A percentile compares a stretch with the other conserved stretches of the same genome.
Conservation (phyloP, 2,888 invertebrate genomes). For the Hemaris fuciformis region DNA sequence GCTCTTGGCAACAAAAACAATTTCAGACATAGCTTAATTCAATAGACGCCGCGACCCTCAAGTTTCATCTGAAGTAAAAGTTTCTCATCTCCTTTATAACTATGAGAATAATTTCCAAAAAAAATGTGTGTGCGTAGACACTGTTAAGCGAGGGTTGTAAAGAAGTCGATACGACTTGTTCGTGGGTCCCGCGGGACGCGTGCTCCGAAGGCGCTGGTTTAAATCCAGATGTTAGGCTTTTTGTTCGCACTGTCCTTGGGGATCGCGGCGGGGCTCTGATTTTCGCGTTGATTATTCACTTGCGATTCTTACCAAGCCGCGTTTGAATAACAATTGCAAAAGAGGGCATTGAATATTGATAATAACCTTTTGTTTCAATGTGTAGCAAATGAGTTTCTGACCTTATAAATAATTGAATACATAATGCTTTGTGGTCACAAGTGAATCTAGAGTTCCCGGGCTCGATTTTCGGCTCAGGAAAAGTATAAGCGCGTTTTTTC, state of each 20-base stretch:
- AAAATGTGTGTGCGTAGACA: slow-evolving; percentile 9
- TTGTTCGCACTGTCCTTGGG: slow-evolving; percentile 20
- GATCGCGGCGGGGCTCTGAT: slow-evolving; percentile 10
- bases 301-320: not conserved
- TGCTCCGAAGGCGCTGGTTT: slow-evolving; percentile 28
- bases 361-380: not conserved
- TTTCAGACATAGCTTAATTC: slow-evolving; percentile 1
- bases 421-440: too few species aligned
- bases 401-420: too few species aligned
- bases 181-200: slow-evolving; percentile 36
- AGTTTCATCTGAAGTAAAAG: not conserved
- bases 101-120: slow-evolving; percentile 1
- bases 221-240: slow-evolving; percentile 17
- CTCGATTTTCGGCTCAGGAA: too few species aligned
- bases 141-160: slow-evolving; percentile 31
- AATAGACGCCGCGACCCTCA: not conserved
- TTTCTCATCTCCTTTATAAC: slow-evolving; percentile 8
- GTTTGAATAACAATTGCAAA: not conserved
- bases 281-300: not conserved
- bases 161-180: slow-evolving; percentile 28
- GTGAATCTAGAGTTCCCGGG: too few species aligned
- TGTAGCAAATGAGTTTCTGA: not conserved
- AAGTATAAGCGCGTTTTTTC: too few species aligned
- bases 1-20: not conserved
- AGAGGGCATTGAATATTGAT: not conserved